A percentile compares a stretch with the other conserved stretches of the same genome.
Conservation (phyloP, 1,140 invertebrate genomes). For the Philotrypesis tridentata region DNA sequence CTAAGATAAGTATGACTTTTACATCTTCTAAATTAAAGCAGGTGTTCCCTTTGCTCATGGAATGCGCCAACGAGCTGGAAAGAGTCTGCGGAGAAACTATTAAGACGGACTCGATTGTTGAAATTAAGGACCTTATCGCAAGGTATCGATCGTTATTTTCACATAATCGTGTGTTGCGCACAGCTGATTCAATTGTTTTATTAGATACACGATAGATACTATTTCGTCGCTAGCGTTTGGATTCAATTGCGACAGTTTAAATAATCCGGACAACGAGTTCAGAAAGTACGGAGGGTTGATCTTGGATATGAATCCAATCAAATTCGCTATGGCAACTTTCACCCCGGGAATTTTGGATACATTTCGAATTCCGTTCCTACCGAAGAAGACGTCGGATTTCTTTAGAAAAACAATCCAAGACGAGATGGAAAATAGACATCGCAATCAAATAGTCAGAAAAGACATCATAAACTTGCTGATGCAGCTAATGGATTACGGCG, state of each 20-base stretch:
- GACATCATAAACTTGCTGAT: conserved; percentile 65
- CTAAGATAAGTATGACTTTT: conserved; percentile 75
- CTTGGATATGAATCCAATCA: not conserved
- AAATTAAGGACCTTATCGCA: conserved; percentile 53
- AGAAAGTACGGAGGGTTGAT: not conserved
- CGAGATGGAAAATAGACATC: conserved; percentile 55
- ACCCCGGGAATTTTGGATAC: not conserved
- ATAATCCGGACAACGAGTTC: conserved; percentile 58
- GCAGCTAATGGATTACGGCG: conserved; percentile 58
- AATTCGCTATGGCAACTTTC: not conserved
- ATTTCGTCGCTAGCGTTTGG: conserved; percentile 76
- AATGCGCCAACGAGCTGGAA: conserved; percentile 67
- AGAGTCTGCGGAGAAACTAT: conserved; percentile 41
- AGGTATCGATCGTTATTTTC: conserved; percentile 39
- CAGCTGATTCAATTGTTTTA: not conserved
- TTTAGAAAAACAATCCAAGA: conserved; percentile 57
- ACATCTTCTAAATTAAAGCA: conserved; percentile 76
- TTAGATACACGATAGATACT: conserved; percentile 75
- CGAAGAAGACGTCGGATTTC: conserved; percentile 53
- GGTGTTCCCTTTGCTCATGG: conserved; percentile 73
- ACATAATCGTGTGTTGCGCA: not conserved
- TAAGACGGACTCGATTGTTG: conserved; percentile 22
- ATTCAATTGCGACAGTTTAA: conserved; percentile 67
- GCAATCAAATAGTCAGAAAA: conserved; percentile 57
- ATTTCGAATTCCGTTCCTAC: not conserved